A percentile compares a stretch with the other conserved stretches of the same genome.
These are phyloP conservation scores for Chiloscyllium punctatum DNA, from an alignment of 2,797 vertebrate genomes.

Conservation along the genomic window DNA sequence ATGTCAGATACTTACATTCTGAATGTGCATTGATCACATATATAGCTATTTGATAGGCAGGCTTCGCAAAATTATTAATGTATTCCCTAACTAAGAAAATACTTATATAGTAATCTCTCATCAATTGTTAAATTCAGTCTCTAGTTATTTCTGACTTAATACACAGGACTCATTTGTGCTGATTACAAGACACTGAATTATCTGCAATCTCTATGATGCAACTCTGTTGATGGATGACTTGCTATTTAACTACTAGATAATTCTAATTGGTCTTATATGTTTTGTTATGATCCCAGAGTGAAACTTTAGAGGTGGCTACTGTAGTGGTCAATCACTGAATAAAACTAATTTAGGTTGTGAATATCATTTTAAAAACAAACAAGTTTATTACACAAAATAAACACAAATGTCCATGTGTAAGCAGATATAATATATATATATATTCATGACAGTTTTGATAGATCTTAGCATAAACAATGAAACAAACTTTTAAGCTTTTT, in stretches of 20 bases:
- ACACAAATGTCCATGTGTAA: no score
- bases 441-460: no score
- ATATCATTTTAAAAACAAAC: no score
- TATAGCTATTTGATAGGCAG: not conserved
- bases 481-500: no score
- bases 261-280: not conserved
- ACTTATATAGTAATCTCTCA: not conserved
- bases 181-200: not conserved
- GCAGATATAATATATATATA: no score
- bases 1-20: not conserved
- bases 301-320: no score
- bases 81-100: not conserved
- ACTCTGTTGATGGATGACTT: not conserved
- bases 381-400: no score
- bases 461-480: no score
- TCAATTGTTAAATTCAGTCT: not conserved
- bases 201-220: not conserved
- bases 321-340: no score
- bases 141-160: not conserved
- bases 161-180: not conserved
- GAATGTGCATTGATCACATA: not conserved
- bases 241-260: not conserved
- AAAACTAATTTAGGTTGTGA: no score
- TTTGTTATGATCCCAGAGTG: no score
- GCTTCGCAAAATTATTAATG: not conserved